Conservation (phyloP, 1,140 invertebrate species). For the Cyphomyrmex costatus region DNA sequence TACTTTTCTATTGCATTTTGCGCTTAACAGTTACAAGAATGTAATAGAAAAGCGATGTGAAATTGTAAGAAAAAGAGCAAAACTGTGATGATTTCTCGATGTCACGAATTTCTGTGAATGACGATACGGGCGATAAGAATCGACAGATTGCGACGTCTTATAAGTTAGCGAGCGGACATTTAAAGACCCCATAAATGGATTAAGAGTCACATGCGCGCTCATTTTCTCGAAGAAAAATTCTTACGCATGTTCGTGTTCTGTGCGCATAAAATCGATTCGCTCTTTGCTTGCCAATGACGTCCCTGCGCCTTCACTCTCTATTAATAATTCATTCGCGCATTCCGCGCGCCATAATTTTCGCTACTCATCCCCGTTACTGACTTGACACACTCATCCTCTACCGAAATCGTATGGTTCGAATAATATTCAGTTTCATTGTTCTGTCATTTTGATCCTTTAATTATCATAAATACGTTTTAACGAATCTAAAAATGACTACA, state of each 20-base stretch:
- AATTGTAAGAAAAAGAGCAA: not conserved
- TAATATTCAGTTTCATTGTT: not conserved
- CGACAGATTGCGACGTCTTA: not conserved
- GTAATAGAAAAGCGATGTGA: not conserved
- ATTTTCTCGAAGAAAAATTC: conserved; percentile 17
- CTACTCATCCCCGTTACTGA: conserved; percentile 28
- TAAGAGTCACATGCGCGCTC: not conserved
- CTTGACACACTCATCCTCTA: conserved; percentile 14
- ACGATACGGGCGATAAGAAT: not conserved
- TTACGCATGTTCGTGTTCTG: conserved; percentile 21
- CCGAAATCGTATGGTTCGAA: not conserved
- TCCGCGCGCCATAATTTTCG: conserved; percentile 68
- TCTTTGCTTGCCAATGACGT: conserved; percentile 36
- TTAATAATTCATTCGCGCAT: conserved; percentile 78
- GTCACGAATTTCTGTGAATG: not conserved
- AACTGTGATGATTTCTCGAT: not conserved
- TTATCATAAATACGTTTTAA: not conserved
- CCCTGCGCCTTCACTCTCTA: conserved; percentile 59
- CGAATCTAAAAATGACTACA: not conserved
- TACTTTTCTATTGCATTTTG: too few relatives aligned
- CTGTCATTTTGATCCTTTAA: not conserved
- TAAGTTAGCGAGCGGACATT: too few relatives aligned
- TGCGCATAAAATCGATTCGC: conserved; percentile 63
- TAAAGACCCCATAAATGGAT: conserved; percentile 6
- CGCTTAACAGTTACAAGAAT: not conserved